Conservation (phyloP, 1,140 invertebrate species). For the Apolygus lucorum region DNA sequence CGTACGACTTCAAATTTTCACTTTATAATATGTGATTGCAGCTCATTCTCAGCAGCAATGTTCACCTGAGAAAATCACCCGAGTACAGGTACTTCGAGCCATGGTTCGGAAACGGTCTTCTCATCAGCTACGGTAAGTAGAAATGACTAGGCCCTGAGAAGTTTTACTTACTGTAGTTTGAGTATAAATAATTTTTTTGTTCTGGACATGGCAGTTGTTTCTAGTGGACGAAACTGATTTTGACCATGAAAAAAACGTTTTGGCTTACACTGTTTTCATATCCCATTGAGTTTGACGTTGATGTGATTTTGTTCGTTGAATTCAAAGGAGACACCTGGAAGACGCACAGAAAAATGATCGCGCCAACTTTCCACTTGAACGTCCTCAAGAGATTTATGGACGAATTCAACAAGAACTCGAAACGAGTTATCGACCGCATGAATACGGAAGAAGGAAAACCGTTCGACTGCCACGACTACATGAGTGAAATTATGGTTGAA, state of each 20-base stretch:
- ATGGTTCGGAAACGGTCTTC: slow-evolving; percentile 79
- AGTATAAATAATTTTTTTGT: too few relatives aligned
- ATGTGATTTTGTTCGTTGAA: background rate
- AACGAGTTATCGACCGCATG: slow-evolving; percentile 53
- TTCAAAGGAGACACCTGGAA: slow-evolving; percentile 64
- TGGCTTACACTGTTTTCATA: too few relatives aligned
- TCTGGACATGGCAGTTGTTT: too few relatives aligned
- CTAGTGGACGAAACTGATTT: too few relatives aligned
- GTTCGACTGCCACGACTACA: slow-evolving; percentile 72
- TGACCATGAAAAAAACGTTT: too few relatives aligned
- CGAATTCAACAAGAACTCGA: slow-evolving; percentile 63
- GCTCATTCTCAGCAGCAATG: slow-evolving; percentile 53
- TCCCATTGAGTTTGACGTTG: too few relatives aligned
- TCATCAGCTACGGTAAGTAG: slow-evolving; percentile 46
- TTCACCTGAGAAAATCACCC: slow-evolving; percentile 70
- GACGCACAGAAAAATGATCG: slow-evolving; percentile 68
- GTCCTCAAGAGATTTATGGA: slow-evolving; percentile 73
- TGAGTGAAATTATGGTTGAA: slow-evolving; percentile 74
- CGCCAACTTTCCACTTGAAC: slow-evolving; percentile 74
- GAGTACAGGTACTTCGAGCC: slow-evolving; percentile 70
- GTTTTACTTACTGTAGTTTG: too few relatives aligned
- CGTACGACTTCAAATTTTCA: too few relatives aligned
- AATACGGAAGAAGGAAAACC: slow-evolving; percentile 52
- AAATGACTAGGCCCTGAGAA: too few relatives aligned
- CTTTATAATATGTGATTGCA: slow-evolving; percentile 22